Evolutionary conservation across 2,888 invertebrate genomes (phyloP), one percentile per base, ranked within the genome.

Genomic region (Campoplex capitator): DNA sequence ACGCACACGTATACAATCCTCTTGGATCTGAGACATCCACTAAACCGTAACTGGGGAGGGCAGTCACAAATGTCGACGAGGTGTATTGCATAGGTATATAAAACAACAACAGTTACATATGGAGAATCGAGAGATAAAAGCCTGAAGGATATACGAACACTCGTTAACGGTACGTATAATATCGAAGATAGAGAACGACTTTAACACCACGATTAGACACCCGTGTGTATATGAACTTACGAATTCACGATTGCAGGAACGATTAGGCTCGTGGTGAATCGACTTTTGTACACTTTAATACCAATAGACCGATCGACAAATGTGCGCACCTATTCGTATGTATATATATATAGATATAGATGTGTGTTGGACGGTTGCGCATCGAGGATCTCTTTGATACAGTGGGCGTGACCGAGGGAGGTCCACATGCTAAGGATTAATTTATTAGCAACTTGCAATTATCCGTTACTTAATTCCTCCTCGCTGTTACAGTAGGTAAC

Each of bases 361-460:
- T 62, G 18, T 65, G 32, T 62, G 51, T 79, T 65, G 81, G 76
- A 81, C 28, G 56, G 79, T 77, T 84, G 83, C 78, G 65, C 45
- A 68, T 76, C 45, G 76, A 85, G 78, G 67, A 78, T 81, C 87
- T 83, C 80, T 78, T 82, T 71, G 80, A 89, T 87, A 86, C 87
- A 88, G 92, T 93, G 89, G 93, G 93, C 92, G 93, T 92, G 89
- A 90, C 91, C 90, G 90, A 90, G 91, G 92, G 91, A 91, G 91
- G 91, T 91, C 90, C 86, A 58, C 48, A 67, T 88, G 51, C 75
- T 76, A 38, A 65, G 70, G 91, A 92, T 92, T 92, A 92, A 93
- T 93, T 93, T 92, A 93, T 92, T 92, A 92, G 91, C 90, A 89
- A 88, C 83, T 89, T 88, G 93, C 92, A 92, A 93, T 93, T 93